These are phyloP conservation scores for Pediacus dermestoides DNA, from an alignment of 2,888 invertebrate genomes.

Conservation along the genomic window DNA sequence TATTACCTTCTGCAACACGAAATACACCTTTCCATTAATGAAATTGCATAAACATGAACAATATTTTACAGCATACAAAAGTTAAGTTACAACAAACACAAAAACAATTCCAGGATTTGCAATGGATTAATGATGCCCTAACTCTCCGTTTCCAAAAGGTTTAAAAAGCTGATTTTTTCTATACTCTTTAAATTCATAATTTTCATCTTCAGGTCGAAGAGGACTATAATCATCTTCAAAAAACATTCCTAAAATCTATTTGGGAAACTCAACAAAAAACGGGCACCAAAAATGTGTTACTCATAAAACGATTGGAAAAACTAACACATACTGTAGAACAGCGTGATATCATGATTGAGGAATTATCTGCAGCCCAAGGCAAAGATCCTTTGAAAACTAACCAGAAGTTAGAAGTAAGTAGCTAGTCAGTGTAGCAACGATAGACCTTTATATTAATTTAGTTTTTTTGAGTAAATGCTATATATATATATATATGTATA, in stretches of 20 bases:
- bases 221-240: slow-evolving; percentile 76
- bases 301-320: slow-evolving; percentile 72
- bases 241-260: slow-evolving; percentile 76
- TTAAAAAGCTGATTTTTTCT: slow-evolving; percentile 5
- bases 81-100: slow-evolving; percentile 47
- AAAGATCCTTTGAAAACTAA: slow-evolving; percentile 56
- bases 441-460: too few species aligned
- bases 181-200: background rate
- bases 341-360: slow-evolving; percentile 65
- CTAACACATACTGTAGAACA: slow-evolving; percentile 64
- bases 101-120: slow-evolving; percentile 60
- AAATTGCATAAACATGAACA: background rate
- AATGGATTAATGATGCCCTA: slow-evolving; percentile 65
- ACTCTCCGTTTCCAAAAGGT: slow-evolving; percentile 74
- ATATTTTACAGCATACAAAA: slow-evolving; percentile 55
- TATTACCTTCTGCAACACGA: too few species aligned
- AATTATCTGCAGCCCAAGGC: slow-evolving; percentile 49
- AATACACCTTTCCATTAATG: too few species aligned
- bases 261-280: slow-evolving; percentile 85
- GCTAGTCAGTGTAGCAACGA: too few species aligned
- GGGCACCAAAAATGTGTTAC: slow-evolving; percentile 73
- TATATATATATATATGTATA: too few species aligned
- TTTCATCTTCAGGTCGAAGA: slow-evolving; percentile 50
- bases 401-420: slow-evolving; percentile 56
- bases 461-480: too few species aligned